phyloP scores from a whole-genome alignment of 1,140 invertebrate genomes.

The Ridgeia piscesae region DNA sequence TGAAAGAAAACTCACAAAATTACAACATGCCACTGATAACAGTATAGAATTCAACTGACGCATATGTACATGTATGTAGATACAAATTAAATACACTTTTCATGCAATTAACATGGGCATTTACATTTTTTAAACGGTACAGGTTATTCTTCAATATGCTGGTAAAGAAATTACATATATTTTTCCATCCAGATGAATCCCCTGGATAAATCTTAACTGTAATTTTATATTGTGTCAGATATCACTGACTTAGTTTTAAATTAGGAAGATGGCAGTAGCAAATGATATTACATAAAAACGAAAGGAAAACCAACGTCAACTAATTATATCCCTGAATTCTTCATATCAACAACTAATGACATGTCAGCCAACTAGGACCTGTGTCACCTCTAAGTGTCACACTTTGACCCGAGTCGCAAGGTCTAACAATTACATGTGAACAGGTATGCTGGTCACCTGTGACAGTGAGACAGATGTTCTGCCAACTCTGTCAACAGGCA shows the following conservation, averaged over 20 bases:
- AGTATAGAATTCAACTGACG: neutral
- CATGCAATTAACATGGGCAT: neutral
- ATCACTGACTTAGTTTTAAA: neutral
- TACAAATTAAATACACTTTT: neutral
- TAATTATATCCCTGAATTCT: neutral
- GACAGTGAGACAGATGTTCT: neutral
- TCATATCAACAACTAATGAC: neutral
- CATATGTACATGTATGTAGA: neutral
- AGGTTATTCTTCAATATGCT: neutral
- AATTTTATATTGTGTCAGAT: neutral
- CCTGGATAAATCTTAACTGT: neutral
- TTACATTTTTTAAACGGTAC: neutral
- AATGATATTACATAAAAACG: neutral
- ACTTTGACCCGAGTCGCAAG: neutral
- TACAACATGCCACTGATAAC: neutral
- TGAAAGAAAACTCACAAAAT: neutral
- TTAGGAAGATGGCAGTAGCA: neutral
- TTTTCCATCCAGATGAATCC: neutral
- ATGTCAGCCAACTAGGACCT: neutral
- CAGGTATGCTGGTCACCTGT: neutral
- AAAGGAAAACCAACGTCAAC: neutral
- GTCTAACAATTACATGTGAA: neutral
- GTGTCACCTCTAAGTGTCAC: neutral
- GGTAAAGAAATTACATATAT: neutral
- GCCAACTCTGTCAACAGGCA: neutral